phyloP scores from a whole-genome alignment of 1,140 invertebrate genomes.

The Pseudoatta argentina region DNA sequence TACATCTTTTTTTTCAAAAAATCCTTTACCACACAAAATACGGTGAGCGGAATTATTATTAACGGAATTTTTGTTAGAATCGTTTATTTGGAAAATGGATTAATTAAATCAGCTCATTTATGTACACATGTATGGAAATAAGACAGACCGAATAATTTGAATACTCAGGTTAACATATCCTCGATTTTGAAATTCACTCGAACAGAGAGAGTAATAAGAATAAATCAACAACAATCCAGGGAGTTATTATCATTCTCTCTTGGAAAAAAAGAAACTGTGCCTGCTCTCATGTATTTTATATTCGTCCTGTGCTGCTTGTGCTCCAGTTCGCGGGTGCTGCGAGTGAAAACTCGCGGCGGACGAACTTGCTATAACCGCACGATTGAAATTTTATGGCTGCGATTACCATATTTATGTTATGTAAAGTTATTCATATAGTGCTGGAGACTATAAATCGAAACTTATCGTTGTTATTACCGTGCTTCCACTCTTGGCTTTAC shows the following conservation, averaged over 20 bases:
- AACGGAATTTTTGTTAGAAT: not conserved
- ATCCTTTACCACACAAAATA: not conserved
- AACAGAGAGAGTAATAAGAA: constrained; percentile 16
- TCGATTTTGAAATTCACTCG: constrained; percentile 1
- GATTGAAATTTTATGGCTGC: constrained; percentile 63
- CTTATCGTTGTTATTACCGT: constrained; percentile 63
- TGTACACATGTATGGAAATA: not conserved
- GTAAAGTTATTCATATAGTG: constrained; percentile 65
- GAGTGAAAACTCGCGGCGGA: constrained; percentile 49
- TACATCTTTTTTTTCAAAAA: constrained; percentile 5
- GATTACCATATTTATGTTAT: constrained; percentile 64
- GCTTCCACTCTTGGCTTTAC: constrained; percentile 48
- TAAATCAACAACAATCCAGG: constrained; percentile 45
- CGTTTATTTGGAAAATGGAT: not conserved
- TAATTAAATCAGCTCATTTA: not conserved
- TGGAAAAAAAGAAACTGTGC: constrained; percentile 5
- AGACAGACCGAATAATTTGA: not conserved
- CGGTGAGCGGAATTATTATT: not conserved
- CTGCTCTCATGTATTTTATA: constrained; percentile 57
- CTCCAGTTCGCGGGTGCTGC: constrained; percentile 47
- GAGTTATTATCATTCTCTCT: constrained; percentile 7
- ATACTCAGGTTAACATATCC: not conserved
- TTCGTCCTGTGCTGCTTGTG: constrained; percentile 44
- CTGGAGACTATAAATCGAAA: constrained; percentile 65
- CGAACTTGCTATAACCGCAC: constrained; percentile 58